Conservation (phyloP, 2,888 invertebrate species). For the Hedya salicella region DNA sequence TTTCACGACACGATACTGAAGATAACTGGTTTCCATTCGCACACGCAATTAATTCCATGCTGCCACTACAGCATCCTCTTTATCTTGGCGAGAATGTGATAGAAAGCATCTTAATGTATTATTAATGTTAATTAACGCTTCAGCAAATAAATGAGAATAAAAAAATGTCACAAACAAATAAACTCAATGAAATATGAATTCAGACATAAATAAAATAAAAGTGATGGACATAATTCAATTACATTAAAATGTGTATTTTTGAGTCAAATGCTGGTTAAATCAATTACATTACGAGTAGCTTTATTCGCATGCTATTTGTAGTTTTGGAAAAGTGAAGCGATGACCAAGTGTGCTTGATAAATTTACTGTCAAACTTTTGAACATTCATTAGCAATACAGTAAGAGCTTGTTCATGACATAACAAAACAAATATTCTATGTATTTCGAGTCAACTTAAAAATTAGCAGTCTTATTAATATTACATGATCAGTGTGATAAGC, state of each 20-base stretch:
- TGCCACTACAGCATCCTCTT: too few species aligned
- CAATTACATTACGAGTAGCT: not conserved
- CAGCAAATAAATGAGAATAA: too few species aligned
- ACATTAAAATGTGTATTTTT: too few species aligned
- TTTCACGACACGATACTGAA: not conserved
- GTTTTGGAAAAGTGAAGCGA: slow-evolving; percentile 2
- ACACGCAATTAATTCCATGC: too few species aligned
- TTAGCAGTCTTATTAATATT: slow-evolving; percentile 61
- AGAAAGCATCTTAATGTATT: too few species aligned
- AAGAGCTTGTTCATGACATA: not conserved
- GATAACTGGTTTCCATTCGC: too few species aligned
- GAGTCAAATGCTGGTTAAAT: not conserved
- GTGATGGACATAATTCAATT: too few species aligned
- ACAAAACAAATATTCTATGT: slow-evolving; percentile 46
- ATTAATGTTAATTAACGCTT: too few species aligned
- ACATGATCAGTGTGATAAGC: slow-evolving; percentile 4
- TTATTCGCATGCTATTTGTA: not conserved
- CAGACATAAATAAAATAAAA: too few species aligned
- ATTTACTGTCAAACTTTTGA: slow-evolving; percentile 13
- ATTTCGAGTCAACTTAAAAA: slow-evolving; percentile 53
- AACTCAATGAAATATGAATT: too few species aligned
- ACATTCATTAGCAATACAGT: slow-evolving; percentile 1
- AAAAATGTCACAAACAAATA: too few species aligned
- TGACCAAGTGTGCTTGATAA: slow-evolving; percentile 4
- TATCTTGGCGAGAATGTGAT: too few species aligned